Evolutionary conservation across 2,797 vertebrate genomes (phyloP), one percentile per base, ranked within the genome.

Genomic region (Pelodytes ibericus): DNA sequence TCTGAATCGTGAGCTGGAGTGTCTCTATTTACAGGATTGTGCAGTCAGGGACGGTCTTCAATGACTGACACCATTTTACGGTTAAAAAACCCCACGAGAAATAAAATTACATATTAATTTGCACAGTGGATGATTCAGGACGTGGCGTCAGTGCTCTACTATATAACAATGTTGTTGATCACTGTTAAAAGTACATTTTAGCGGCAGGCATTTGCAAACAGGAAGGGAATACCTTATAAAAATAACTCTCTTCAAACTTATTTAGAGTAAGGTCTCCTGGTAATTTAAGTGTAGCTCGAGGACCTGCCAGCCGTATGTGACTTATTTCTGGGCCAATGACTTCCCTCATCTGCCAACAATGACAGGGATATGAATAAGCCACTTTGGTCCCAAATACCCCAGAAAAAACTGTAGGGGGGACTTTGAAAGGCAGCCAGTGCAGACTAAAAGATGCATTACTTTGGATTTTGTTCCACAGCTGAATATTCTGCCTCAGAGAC

Each of bases 401-500:
- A 58, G 80, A 8, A 27, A 9, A 15, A 58, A 44, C 51, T 29
- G 47, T 2, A 15, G 61, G 53, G 64, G 0, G 58, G 80, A 76
- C 68, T 1, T 5, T 67, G 69, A 10, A 0, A 62, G 16, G 8
- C n/a, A 71, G 26, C 4, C 1, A 75, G 62, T 71, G 75, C 26
- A 3, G 59, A 27, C 63, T 11, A 6, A 2, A 33, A 18, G 20
- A 15, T 88, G n/a, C 27, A 6, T 79, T 87, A 92, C 65, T 93
- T 92, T 80, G 87, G 16, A 59, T 29, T 89, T 44, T 89, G 89
- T 70, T 93, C 92, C 80, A 93, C 74, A 5, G 93, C 92, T 0
- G 95, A 95, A 83, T 97, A 96, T 79, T 99, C 96, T 0, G 92
- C 86, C 79, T 98, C 97, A 0, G 95, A 96, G 44, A 91, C 90